These are phyloP conservation scores for Crepidodera aurea DNA, from an alignment of 2,888 invertebrate genomes.

Conservation along the genomic window DNA sequence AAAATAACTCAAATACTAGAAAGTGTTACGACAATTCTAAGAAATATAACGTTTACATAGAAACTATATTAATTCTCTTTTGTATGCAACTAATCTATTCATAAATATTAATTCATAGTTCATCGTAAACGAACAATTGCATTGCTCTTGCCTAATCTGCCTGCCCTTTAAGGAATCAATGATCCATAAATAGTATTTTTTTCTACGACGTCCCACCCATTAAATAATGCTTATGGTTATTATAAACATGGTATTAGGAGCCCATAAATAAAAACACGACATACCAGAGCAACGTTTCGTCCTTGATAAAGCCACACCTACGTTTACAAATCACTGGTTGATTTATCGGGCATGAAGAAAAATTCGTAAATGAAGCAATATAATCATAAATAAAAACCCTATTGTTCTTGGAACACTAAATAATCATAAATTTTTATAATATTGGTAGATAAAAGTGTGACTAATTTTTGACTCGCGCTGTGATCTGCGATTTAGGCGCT, in stretches of 20 bases:
- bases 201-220: not conserved
- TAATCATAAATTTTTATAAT: too few species aligned
- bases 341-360: conserved; percentile 3
- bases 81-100: too few species aligned
- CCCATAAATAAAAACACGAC: conserved; percentile 15
- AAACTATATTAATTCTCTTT: too few species aligned
- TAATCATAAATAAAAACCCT: not conserved
- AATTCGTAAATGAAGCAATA: conserved; percentile 7
- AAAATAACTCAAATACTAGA: too few species aligned
- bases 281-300: conserved; percentile 23
- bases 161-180: conserved; percentile 10
- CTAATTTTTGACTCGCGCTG: too few species aligned
- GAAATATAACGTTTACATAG: too few species aligned
- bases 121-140: too few species aligned
- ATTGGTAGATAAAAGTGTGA: too few species aligned
- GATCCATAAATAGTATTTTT: conserved; percentile 10
- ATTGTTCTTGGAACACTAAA: not conserved
- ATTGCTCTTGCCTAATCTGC: not conserved
- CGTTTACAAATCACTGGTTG: not conserved
- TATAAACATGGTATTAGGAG: conserved; percentile 4
- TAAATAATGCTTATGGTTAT: conserved; percentile 8
- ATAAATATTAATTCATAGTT: too few species aligned
- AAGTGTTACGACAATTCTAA: too few species aligned
- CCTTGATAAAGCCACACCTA: conserved; percentile 18
- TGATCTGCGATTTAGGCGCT: too few species aligned